phyloP scores from a whole-genome alignment of 2,797 vertebrate genomes.

The Smutsia temminckii region DNA sequence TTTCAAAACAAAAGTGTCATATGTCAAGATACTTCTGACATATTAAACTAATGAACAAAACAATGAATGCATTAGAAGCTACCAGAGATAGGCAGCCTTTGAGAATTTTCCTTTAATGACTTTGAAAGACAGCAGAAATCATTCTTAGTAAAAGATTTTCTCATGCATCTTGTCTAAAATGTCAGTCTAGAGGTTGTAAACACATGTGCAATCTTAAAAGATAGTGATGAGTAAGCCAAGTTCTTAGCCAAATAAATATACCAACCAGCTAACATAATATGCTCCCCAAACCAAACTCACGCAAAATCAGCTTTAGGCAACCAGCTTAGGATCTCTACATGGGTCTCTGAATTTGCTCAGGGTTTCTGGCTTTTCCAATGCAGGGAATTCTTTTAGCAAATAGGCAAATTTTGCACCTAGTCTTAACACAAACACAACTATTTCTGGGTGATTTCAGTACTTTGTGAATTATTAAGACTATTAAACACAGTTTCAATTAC shows the following conservation, averaged over 20 bases:
- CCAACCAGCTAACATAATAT: not conserved
- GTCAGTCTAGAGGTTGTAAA: not conserved
- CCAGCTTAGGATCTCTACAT: not conserved
- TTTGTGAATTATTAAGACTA: constrained; percentile 29
- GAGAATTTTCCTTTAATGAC: constrained; percentile 24
- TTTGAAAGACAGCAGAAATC: constrained; percentile 44
- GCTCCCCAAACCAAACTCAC: not conserved
- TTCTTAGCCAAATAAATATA: not conserved
- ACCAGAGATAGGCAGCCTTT: constrained; percentile 50
- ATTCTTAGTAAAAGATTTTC: constrained; percentile 20
- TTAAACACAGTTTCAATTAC: not conserved
- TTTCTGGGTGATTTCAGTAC: not conserved
- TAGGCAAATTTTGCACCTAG: not conserved
- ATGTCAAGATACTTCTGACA: constrained; percentile 72
- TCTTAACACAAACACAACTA: not conserved
- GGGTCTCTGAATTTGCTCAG: not conserved
- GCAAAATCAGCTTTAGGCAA: not conserved
- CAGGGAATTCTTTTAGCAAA: constrained; percentile 2
- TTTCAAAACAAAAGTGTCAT: constrained; percentile 76
- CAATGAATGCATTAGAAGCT: constrained; percentile 62
- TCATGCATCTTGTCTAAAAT: not conserved
- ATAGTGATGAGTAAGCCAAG: not conserved
- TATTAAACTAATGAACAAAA: constrained; percentile 58
- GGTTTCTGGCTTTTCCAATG: not conserved
- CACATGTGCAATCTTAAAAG: constrained; percentile 34